Evolutionary conservation across 2,888 invertebrate species (phyloP).

Genomic region (Hydrotaea cyrtoneurina): DNA sequence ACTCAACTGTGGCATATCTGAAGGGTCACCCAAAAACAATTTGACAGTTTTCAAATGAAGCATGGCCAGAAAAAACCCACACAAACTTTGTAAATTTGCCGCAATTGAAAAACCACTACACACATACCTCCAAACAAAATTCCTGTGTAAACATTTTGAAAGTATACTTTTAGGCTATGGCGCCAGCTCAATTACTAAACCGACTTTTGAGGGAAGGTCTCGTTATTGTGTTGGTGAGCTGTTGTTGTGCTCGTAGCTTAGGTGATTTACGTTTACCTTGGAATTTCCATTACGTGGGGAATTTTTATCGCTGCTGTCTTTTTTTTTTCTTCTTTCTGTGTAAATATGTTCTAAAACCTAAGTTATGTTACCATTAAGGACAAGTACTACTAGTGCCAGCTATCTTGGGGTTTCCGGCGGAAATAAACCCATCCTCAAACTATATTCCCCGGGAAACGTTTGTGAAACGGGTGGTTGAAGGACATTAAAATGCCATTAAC

Average conservation of each 20-base stretch:
- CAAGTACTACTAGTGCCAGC: not conserved
- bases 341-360: not conserved
- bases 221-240: too few species aligned
- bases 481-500: constrained; percentile 27
- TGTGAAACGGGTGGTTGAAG: not conserved
- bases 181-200: not conserved
- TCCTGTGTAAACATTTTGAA: too few species aligned
- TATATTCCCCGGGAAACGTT: not conserved
- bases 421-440: not conserved
- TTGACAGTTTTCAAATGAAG: not conserved
- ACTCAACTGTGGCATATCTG: not conserved
- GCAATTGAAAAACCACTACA: too few species aligned
- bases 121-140: too few species aligned
- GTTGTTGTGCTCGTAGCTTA: too few species aligned
- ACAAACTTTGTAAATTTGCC: too few species aligned
- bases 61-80: too few species aligned
- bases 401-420: not conserved
- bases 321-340: not conserved
- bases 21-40: not conserved
- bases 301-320: not conserved
- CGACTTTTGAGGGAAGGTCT: not conserved
- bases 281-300: not conserved
- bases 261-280: constrained; percentile 1
- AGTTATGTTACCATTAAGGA: too few species aligned
- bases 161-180: not conserved